phyloP scores from a whole-genome alignment of 2,113 vertebrate species.

The Ranitomeya imitator region DNA sequence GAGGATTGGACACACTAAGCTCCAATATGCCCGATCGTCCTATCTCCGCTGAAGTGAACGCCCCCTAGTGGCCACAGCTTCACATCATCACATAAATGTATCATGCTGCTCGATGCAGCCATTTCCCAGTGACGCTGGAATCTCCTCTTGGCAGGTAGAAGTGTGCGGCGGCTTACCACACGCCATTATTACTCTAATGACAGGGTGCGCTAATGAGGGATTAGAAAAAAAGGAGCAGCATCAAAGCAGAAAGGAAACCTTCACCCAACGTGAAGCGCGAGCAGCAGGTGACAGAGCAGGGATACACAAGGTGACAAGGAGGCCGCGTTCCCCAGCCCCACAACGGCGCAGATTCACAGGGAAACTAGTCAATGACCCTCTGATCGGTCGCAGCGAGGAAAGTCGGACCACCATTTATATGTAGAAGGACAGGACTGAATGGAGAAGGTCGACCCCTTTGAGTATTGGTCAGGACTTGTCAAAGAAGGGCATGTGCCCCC shows the following conservation, averaged over 20 bases:
- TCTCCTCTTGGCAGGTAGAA: background rate
- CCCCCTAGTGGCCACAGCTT: too few species aligned
- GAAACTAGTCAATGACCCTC: too few species aligned
- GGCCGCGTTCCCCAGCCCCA: too few species aligned
- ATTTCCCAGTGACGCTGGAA: background rate
- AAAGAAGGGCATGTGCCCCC: background rate
- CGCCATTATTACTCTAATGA: background rate
- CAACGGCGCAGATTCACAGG: too few species aligned
- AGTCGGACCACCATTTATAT: too few species aligned
- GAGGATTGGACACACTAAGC: too few species aligned
- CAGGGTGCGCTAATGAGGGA: constrained; percentile 1
- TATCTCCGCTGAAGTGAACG: too few species aligned
- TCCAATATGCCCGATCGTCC: too few species aligned
- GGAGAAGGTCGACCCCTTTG: background rate
- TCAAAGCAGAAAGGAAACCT: background rate
- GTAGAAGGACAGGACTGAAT: background rate
- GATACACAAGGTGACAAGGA: background rate
- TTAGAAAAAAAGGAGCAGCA: background rate
- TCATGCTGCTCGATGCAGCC: background rate
- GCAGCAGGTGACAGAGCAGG: background rate
- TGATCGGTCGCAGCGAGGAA: too few species aligned
- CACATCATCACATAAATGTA: too few species aligned
- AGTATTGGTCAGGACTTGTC: too few species aligned
- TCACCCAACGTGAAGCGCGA: background rate
- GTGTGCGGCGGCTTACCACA: background rate